A percentile compares a stretch with the other conserved stretches of the same genome.
Evolutionary conservation across 2,888 invertebrate species (phyloP).

Genomic region (Calliphora vomitoria): DNA sequence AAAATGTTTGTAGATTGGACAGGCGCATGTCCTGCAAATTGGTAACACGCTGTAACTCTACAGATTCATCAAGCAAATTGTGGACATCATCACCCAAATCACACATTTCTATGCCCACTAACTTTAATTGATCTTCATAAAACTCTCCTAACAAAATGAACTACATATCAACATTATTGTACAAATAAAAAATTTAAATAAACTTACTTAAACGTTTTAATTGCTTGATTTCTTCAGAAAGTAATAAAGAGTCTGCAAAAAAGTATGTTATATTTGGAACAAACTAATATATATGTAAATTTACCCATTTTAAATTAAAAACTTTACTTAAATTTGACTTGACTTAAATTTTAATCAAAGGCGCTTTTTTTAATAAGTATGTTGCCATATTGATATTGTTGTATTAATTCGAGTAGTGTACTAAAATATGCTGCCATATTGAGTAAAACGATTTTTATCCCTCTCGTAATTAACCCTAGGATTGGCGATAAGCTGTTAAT

Average conservation of each 20-base stretch:
- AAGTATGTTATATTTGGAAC: neutral
- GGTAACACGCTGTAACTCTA: constrained; percentile 77
- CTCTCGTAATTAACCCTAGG: too few relatives aligned
- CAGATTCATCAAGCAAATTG: constrained; percentile 78
- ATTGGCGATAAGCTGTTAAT: too few relatives aligned
- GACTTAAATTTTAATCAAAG: neutral
- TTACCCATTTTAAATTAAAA: constrained; percentile 31
- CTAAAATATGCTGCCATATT: too few relatives aligned
- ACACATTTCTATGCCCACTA: constrained; percentile 79
- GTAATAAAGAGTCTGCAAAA: constrained; percentile 47
- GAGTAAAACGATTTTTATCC: too few relatives aligned
- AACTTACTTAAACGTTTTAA: constrained; percentile 60
- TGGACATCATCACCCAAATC: constrained; percentile 80
- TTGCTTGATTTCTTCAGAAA: constrained; percentile 70
- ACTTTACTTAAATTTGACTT: neutral
- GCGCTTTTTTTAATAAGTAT: neutral
- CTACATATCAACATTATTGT: neutral
- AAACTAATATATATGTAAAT: neutral
- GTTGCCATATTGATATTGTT: neutral
- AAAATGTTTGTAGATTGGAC: constrained; percentile 79
- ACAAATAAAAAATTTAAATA: neutral
- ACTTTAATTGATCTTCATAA: constrained; percentile 80
- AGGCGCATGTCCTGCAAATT: constrained; percentile 78
- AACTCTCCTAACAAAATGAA: constrained; percentile 77
- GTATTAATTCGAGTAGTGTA: too few relatives aligned